Evolutionary conservation across 2,113 vertebrate genomes (phyloP).

Genomic region (Eonycteris spelaea): DNA sequence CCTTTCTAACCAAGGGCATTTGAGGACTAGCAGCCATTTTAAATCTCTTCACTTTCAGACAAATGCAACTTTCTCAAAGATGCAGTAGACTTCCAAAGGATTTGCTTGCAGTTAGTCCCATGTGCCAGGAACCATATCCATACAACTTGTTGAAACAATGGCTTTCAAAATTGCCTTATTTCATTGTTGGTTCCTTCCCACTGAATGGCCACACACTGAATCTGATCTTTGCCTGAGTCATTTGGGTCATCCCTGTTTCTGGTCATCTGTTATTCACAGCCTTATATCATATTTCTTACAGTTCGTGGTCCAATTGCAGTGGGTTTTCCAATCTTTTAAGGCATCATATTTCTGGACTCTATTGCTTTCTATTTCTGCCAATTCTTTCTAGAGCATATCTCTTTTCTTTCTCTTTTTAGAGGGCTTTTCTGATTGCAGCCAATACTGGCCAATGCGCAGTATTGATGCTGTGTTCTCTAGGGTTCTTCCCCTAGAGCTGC

Average conservation of each 20-base stretch:
- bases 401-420: neutral
- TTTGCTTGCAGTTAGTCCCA: neutral
- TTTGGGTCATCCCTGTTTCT: neutral
- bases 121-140: neutral
- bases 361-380: neutral
- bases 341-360: neutral
- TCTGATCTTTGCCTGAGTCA: neutral
- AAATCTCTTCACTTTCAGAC: neutral
- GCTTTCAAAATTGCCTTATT: conserved; percentile 22
- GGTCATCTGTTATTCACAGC: neutral
- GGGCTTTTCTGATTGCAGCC: neutral
- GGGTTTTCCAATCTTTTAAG: neutral
- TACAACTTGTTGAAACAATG: neutral
- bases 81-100: neutral
- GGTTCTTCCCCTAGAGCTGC: neutral
- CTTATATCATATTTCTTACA: neutral
- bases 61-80: neutral
- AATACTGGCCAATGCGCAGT: neutral
- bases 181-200: neutral
- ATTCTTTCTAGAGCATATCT: neutral
- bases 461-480: neutral
- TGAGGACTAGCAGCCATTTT: neutral
- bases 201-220: neutral
- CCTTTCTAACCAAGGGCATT: neutral
- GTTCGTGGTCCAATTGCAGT: neutral